phyloP scores from a whole-genome alignment of 2,888 invertebrate species.

The Pheosia tremula region DNA sequence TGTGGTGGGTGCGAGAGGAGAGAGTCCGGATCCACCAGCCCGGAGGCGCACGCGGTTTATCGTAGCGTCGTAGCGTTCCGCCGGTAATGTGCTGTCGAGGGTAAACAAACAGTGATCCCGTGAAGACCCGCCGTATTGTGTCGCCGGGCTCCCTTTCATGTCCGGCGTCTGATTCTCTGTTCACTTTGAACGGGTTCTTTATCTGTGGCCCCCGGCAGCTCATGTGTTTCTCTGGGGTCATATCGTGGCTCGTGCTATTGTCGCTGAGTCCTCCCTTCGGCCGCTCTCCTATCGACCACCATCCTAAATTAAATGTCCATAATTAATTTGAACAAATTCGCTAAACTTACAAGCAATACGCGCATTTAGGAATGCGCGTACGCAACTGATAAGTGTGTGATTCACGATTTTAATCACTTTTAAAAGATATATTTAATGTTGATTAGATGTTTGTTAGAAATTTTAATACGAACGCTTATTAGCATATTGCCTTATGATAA shows the following conservation, averaged over 20 bases:
- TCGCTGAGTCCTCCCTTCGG: slow-evolving; percentile 40
- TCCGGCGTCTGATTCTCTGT: slow-evolving; percentile 16
- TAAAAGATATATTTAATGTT: slow-evolving; percentile 19
- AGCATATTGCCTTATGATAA: not conserved
- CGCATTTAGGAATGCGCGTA: slow-evolving; percentile 37
- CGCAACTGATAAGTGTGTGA: slow-evolving; percentile 33
- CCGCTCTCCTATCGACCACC: slow-evolving; percentile 39
- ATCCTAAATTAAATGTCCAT: slow-evolving; percentile 33
- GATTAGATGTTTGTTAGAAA: not conserved
- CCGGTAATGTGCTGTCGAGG: slow-evolving; percentile 6
- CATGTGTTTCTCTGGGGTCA: slow-evolving; percentile 37
- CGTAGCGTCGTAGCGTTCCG: not conserved
- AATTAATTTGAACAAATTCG: slow-evolving; percentile 25
- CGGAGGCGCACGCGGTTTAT: not conserved
- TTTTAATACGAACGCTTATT: not conserved
- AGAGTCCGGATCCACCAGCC: slow-evolving; percentile 4
- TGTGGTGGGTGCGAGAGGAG: not conserved
- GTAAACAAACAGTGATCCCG: slow-evolving; percentile 31
- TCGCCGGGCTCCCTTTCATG: slow-evolving; percentile 23
- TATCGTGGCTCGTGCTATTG: slow-evolving; percentile 39
- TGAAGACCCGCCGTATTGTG: slow-evolving; percentile 17
- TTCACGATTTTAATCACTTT: slow-evolving; percentile 11
- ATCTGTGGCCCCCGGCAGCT: slow-evolving; percentile 27
- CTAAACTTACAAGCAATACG: slow-evolving; percentile 30
- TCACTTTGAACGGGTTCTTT: slow-evolving; percentile 34